Conservation (phyloP, 2,888 invertebrate genomes). For the Tipula confusa region DNA sequence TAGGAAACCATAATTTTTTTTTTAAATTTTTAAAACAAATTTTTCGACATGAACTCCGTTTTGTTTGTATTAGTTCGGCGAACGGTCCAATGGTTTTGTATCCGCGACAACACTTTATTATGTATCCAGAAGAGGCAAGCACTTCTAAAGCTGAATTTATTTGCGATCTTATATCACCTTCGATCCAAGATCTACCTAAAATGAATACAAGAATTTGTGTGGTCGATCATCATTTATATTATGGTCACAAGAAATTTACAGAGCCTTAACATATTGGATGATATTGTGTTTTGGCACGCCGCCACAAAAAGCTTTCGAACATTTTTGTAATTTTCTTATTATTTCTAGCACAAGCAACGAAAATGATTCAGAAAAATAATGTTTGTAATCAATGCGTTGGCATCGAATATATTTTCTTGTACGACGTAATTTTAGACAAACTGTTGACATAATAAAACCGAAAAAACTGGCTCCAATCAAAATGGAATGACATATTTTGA, state of each 20-base stretch:
- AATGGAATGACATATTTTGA: neutral
- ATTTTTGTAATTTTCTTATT: slow-evolving; percentile 46
- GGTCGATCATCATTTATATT: neutral
- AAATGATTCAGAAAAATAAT: slow-evolving; percentile 34
- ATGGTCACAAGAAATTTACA: neutral
- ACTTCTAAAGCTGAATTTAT: slow-evolving; percentile 44
- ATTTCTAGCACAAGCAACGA: slow-evolving; percentile 45
- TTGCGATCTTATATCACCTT: slow-evolving; percentile 45
- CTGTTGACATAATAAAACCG: neutral
- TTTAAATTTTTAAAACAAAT: neutral
- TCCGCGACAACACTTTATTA: slow-evolving; percentile 41
- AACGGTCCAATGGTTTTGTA: slow-evolving; percentile 48
- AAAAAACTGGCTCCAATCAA: neutral
- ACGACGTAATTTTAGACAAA: neutral
- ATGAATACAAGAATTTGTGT: too few relatives aligned
- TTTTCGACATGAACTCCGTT: slow-evolving; percentile 27
- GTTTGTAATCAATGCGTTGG: neutral
- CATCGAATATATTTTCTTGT: neutral
- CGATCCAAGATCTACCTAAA: slow-evolving; percentile 44
- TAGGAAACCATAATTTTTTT: neutral
- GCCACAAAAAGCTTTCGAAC: slow-evolving; percentile 43
- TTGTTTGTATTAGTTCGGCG: slow-evolving; percentile 43
- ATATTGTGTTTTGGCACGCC: slow-evolving; percentile 44
- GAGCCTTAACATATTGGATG: slow-evolving; percentile 35
- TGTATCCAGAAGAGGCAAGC: slow-evolving; percentile 42